These are phyloP conservation scores for Dendropsophus ebraccatus DNA, from an alignment of 2,113 vertebrate genomes.

Conservation along the genomic window DNA sequence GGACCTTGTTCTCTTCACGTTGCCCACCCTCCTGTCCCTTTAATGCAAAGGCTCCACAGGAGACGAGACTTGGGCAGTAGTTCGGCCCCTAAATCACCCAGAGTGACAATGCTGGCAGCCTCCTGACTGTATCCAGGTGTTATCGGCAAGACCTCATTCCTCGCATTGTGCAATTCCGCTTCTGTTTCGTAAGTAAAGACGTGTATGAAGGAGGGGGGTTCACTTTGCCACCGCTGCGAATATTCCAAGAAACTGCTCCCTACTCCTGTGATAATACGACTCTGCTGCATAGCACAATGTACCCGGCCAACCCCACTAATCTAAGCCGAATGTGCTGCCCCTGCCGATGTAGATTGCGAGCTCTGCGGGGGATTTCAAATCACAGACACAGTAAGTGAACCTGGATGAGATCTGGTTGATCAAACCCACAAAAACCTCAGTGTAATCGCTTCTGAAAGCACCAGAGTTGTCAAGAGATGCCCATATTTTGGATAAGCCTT, in stretches of 20 bases:
- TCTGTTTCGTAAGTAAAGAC: not conserved
- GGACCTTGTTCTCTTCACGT: too few relatives aligned
- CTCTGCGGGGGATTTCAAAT: not conserved
- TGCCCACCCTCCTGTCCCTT: not conserved
- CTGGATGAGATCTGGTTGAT: too few relatives aligned
- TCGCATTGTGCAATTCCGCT: not conserved
- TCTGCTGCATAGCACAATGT: not conserved
- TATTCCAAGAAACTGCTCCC: slow-evolving; percentile 28
- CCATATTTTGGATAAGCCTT: too few relatives aligned
- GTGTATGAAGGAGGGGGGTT: not conserved
- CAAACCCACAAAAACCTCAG: too few relatives aligned
- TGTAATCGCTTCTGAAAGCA: too few relatives aligned
- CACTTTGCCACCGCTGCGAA: not conserved
- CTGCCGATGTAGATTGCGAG: not conserved
- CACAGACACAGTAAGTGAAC: not conserved
- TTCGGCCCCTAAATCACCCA: too few relatives aligned
- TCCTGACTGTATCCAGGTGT: slow-evolving; percentile 5
- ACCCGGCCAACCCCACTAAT: not conserved
- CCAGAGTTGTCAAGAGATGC: too few relatives aligned
- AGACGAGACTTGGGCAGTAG: not conserved
- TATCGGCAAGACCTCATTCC: not conserved
- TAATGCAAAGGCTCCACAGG: not conserved
- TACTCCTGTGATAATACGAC: not conserved
- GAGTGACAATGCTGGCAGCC: slow-evolving; percentile 4
- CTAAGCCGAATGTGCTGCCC: not conserved